Percentiles rank a stretch among this genome's conserved stretches.
Conservation (phyloP, 2,797 vertebrate species). For the Allobates femoralis region DNA sequence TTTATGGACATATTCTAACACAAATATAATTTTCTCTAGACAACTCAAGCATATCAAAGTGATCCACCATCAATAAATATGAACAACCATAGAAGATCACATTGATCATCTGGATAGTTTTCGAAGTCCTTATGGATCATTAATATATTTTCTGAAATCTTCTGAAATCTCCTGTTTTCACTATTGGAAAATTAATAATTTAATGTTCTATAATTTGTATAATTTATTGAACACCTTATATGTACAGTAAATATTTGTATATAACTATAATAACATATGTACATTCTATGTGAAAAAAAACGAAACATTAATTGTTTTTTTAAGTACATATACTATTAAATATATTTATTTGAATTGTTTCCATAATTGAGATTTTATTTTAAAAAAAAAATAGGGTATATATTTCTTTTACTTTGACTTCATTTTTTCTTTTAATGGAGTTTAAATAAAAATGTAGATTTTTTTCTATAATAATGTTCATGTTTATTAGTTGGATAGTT, state of each 20-base stretch:
- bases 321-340: too few relatives aligned
- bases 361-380: too few relatives aligned
- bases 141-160: background rate
- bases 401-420: too few relatives aligned
- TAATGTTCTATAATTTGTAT: background rate
- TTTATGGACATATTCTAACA: background rate
- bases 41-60: conserved; percentile 20
- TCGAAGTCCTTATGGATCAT: background rate
- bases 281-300: background rate
- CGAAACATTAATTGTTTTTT: too few relatives aligned
- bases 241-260: background rate
- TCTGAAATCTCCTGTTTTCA: too few relatives aligned
- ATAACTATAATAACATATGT: background rate
- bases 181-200: background rate
- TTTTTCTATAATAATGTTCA: too few relatives aligned
- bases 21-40: background rate
- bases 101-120: background rate
- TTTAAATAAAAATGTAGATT: too few relatives aligned
- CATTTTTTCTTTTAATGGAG: too few relatives aligned
- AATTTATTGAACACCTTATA: background rate
- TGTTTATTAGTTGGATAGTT: too few relatives aligned
- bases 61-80: background rate
- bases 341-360: too few relatives aligned
- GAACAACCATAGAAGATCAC: background rate
- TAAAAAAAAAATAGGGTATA: too few relatives aligned